Conservation (phyloP, 2,888 invertebrate genomes). For the Carcina quercana region DNA sequence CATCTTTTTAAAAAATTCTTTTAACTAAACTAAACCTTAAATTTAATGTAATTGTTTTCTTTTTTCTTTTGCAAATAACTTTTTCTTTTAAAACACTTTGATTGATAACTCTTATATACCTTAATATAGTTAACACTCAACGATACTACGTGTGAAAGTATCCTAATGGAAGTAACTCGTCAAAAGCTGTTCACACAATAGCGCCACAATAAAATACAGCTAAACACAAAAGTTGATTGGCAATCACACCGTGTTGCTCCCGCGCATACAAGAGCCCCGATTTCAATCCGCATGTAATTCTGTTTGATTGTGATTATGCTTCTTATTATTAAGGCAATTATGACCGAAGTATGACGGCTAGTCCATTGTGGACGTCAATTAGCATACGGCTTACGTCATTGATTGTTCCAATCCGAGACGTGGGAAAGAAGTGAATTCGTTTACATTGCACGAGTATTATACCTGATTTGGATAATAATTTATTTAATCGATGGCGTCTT, state of each 20-base stretch:
- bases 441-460: constrained; percentile 2
- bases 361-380: constrained; percentile 50
- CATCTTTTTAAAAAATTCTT: too few relatives aligned
- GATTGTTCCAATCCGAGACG: constrained; percentile 20
- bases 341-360: constrained; percentile 38
- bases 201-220: not conserved
- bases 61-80: too few relatives aligned
- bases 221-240: constrained; percentile 43
- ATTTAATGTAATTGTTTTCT: too few relatives aligned
- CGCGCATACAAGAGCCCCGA: constrained; percentile 32
- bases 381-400: constrained; percentile 36
- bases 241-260: constrained; percentile 29
- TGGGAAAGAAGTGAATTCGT: constrained; percentile 26
- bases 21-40: too few relatives aligned
- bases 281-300: constrained; percentile 54
- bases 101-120: too few relatives aligned
- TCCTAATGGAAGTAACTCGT: constrained; percentile 13
- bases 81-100: too few relatives aligned
- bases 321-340: constrained; percentile 63
- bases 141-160: too few relatives aligned
- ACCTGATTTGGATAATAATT: too few relatives aligned
- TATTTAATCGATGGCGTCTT: too few relatives aligned
- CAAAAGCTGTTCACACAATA: not conserved
- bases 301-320: constrained; percentile 59
- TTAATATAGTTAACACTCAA: too few relatives aligned